A percentile compares a stretch with the other conserved stretches of the same genome.
These are phyloP conservation scores for Solea solea DNA, from an alignment of 2,113 vertebrate genomes.

Conservation along the genomic window DNA sequence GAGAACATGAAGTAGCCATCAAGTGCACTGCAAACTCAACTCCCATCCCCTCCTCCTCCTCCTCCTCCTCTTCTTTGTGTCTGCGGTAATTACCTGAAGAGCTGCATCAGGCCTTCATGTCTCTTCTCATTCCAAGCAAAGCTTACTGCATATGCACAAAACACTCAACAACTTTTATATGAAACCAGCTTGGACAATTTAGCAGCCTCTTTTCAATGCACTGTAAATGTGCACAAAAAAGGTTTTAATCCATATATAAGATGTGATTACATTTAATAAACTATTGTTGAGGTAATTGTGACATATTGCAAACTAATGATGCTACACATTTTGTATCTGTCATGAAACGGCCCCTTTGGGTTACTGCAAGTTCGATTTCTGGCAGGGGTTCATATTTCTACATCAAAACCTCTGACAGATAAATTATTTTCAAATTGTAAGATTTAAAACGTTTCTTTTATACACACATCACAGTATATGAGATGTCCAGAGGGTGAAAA, in stretches of 20 bases:
- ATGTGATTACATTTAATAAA: constrained; percentile 1
- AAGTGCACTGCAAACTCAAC: constrained; percentile 70
- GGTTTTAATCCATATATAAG: constrained; percentile 10
- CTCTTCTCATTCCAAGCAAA: constrained; percentile 59
- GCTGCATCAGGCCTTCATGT: constrained; percentile 65
- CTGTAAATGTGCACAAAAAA: constrained; percentile 19
- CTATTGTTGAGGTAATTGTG: too few species aligned
- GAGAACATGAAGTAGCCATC: constrained; percentile 78
- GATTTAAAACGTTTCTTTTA: constrained; percentile 15
- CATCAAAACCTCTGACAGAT: constrained; percentile 1
- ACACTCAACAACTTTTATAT: constrained; percentile 73
- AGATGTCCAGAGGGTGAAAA: constrained; percentile 17
- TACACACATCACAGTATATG: constrained; percentile 18
- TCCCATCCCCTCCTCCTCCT: constrained; percentile 56
- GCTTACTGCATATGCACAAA: constrained; percentile 54
- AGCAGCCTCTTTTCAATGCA: constrained; percentile 10
- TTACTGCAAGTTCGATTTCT: not conserved
- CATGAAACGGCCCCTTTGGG: not conserved
- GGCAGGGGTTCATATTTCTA: not conserved
- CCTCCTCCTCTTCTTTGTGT: constrained; percentile 64
- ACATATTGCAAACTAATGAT: too few species aligned
- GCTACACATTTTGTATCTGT: too few species aligned
- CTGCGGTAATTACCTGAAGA: constrained; percentile 77
- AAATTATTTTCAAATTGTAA: not conserved
- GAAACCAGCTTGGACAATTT: constrained; percentile 51